Percentiles rank a stretch among this genome's conserved stretches.
These are phyloP conservation scores for Emydoidea blandingii DNA, from an alignment of 2,797 vertebrate species.

Conservation along the genomic window DNA sequence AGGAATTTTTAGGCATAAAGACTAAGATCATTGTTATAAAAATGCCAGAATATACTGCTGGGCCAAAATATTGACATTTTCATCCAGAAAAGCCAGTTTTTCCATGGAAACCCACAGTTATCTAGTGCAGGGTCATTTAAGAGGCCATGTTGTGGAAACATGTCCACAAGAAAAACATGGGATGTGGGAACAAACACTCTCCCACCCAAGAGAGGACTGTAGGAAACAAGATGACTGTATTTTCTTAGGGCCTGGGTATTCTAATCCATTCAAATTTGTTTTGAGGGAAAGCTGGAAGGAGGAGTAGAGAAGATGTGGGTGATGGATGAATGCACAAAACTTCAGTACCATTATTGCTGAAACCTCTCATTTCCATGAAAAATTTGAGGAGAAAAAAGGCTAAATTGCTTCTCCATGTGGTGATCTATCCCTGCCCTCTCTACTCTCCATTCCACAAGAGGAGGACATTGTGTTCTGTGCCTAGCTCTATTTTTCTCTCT, in stretches of 20 bases:
- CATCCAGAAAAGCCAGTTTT: not conserved
- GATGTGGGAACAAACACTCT: not conserved
- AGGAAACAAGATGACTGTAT: not conserved
- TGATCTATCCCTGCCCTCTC: not conserved
- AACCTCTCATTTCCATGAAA: not conserved
- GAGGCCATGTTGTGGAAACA: not conserved
- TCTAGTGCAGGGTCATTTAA: not conserved
- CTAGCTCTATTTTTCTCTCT: not conserved
- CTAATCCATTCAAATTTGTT: not conserved
- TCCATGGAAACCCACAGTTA: not conserved
- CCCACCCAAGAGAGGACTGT: not conserved
- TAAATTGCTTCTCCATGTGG: not conserved
- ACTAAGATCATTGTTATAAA: not conserved
- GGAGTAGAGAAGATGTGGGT: not conserved
- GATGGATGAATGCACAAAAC: not conserved
- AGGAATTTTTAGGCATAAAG: not conserved
- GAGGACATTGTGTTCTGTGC: not conserved
- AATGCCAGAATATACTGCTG: not conserved
- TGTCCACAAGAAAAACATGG: not conserved
- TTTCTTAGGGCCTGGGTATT: not conserved
- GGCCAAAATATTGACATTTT: not conserved
- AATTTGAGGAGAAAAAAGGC: conserved; percentile 6
- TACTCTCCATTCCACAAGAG: not conserved
- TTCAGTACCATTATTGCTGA: not conserved
- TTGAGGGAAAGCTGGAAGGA: not conserved